phyloP scores from a whole-genome alignment of 2,113 vertebrate genomes.

The Dryoscopus gambensis region DNA sequence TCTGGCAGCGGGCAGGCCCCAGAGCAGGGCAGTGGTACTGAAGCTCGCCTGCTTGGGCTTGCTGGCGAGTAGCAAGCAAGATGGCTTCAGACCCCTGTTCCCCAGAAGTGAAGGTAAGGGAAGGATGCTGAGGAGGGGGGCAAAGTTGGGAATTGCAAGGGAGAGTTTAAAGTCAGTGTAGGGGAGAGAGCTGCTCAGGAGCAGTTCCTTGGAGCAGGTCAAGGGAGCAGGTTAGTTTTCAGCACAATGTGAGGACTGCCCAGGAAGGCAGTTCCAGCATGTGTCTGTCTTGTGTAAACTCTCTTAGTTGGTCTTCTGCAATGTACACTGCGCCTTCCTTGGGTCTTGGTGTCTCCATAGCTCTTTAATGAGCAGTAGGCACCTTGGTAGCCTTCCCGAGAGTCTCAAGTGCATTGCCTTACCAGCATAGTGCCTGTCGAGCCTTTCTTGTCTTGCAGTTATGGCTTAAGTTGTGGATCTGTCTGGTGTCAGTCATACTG shows the following conservation, averaged over 20 bases:
- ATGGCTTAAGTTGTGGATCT: background rate
- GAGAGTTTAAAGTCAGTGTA: background rate
- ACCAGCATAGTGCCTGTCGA: background rate
- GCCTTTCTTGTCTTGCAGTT: background rate
- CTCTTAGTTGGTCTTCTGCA: background rate
- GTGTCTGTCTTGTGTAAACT: background rate
- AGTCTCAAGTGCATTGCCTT: background rate
- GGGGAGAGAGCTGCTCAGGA: background rate
- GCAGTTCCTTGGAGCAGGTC: background rate
- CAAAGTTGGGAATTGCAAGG: background rate
- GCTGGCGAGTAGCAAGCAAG: rapidly evolving
- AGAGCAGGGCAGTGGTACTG: rapidly evolving
- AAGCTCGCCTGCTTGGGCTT: no score
- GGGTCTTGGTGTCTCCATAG: background rate
- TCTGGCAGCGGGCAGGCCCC: rapidly evolving
- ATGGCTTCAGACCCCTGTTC: background rate
- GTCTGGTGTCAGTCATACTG: background rate
- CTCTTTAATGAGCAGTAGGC: background rate
- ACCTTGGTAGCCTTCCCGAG: background rate
- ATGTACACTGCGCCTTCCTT: background rate
- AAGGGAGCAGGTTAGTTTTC: background rate
- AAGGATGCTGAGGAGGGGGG: background rate
- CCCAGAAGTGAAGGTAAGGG: background rate
- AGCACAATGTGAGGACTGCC: background rate
- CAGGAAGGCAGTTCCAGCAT: background rate